These are phyloP conservation scores for Notechis scutatus DNA, from an alignment of 2,113 vertebrate species.

Conservation along the genomic window DNA sequence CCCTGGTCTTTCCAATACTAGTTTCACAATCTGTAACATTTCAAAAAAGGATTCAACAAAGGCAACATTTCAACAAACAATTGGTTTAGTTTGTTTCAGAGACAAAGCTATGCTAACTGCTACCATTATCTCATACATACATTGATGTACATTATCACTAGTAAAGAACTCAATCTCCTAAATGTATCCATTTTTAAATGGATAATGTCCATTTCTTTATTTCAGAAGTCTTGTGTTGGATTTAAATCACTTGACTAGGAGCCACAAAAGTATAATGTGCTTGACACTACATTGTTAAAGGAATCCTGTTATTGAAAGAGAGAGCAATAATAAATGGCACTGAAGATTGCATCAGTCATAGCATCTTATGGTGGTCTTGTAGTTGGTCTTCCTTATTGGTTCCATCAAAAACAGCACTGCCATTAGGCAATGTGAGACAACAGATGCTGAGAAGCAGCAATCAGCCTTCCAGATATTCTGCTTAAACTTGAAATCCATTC, in stretches of 20 bases:
- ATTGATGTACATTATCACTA: background rate
- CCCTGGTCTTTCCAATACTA: background rate
- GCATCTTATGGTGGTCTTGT: background rate
- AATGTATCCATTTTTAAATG: slow-evolving; percentile 17
- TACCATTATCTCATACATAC: background rate
- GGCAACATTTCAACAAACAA: background rate
- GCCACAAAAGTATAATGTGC: slow-evolving; percentile 19
- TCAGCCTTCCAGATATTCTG: background rate
- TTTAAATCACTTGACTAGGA: background rate
- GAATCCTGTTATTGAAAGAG: slow-evolving; percentile 18
- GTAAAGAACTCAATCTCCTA: slow-evolving; percentile 9
- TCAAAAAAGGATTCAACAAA: background rate
- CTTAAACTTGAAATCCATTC: background rate
- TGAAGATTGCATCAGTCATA: background rate
- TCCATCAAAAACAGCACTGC: background rate
- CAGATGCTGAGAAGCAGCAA: background rate
- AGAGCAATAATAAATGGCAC: slow-evolving; percentile 23
- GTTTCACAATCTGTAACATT: background rate
- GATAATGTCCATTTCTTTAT: slow-evolving; percentile 32
- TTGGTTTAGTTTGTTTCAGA: background rate
- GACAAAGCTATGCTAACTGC: slow-evolving; percentile 22
- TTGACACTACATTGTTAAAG: slow-evolving; percentile 27
- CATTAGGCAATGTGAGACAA: background rate
- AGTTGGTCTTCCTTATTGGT: background rate
- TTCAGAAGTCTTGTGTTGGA: background rate